Conservation (phyloP, 1,140 invertebrate genomes). For the Pollicipes pollicipes region DNA sequence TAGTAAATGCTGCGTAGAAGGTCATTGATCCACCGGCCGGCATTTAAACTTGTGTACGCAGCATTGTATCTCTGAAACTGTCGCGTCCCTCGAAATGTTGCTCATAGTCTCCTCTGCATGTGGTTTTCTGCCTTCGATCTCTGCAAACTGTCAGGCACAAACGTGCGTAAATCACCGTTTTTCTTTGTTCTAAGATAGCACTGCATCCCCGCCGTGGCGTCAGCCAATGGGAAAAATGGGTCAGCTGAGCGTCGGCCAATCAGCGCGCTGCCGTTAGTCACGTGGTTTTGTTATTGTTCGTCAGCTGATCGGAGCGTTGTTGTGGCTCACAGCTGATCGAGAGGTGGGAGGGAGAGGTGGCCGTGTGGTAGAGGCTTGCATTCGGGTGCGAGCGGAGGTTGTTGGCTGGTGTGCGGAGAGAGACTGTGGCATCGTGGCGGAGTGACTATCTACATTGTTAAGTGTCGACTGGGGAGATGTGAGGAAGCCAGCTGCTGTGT, state of each 20-base stretch:
- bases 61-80: background rate
- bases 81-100: too few relatives aligned
- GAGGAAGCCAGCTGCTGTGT: too few relatives aligned
- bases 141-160: background rate
- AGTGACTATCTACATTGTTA: too few relatives aligned
- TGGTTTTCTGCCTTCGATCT: too few relatives aligned
- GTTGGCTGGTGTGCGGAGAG: too few relatives aligned
- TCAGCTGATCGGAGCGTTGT: conserved; percentile 29
- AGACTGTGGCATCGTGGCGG: background rate
- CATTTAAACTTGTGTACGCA: background rate
- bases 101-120: background rate
- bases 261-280: conserved; percentile 23
- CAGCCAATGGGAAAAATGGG: conserved; percentile 18
- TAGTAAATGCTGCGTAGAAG: background rate
- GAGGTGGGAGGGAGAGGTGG: too few relatives aligned
- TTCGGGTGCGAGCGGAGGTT: background rate
- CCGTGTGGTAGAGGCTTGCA: too few relatives aligned
- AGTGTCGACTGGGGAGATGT: too few relatives aligned
- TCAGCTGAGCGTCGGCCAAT: conserved; percentile 21
- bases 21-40: background rate
- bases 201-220: background rate
- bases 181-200: background rate
- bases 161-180: background rate
- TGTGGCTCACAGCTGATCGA: background rate
- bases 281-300: conserved; percentile 40